A percentile compares a stretch with the other conserved stretches of the same genome.
These are phyloP conservation scores for Eupithecia exiguata DNA, from an alignment of 2,888 invertebrate genomes.

Conservation along the genomic window DNA sequence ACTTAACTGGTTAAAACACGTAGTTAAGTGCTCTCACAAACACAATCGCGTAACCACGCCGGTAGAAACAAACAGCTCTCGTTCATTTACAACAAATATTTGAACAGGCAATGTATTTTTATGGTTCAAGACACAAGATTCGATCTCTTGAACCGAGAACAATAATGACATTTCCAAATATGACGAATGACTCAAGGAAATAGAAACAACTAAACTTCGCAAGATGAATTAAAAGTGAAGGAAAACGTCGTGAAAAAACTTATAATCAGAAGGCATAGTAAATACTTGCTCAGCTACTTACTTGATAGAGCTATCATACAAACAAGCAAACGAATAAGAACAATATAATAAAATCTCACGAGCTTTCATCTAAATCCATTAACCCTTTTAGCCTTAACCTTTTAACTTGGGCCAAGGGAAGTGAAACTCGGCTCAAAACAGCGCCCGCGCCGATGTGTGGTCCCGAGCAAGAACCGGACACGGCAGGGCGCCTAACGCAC, in stretches of 20 bases:
- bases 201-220: background rate
- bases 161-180: background rate
- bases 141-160: background rate
- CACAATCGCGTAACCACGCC: slow-evolving; percentile 51
- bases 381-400: slow-evolving; percentile 12
- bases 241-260: background rate
- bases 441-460: slow-evolving; percentile 60
- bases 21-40: slow-evolving; percentile 60
- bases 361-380: slow-evolving; percentile 32
- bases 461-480: slow-evolving; percentile 50
- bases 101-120: slow-evolving; percentile 51
- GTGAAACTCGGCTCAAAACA: slow-evolving; percentile 53
- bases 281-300: background rate
- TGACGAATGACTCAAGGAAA: background rate
- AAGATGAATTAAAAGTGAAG: background rate
- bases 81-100: slow-evolving; percentile 72
- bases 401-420: slow-evolving; percentile 37
- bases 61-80: slow-evolving; percentile 65
- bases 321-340: background rate
- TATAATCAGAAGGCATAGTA: background rate
- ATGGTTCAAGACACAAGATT: slow-evolving; percentile 28
- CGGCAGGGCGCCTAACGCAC: slow-evolving; percentile 55
- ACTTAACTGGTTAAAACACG: slow-evolving; percentile 47
- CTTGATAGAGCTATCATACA: background rate
- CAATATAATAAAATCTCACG: background rate